Evolutionary conservation across 2,113 vertebrate genomes (phyloP).

Genomic region (Daboia siamensis): DNA sequence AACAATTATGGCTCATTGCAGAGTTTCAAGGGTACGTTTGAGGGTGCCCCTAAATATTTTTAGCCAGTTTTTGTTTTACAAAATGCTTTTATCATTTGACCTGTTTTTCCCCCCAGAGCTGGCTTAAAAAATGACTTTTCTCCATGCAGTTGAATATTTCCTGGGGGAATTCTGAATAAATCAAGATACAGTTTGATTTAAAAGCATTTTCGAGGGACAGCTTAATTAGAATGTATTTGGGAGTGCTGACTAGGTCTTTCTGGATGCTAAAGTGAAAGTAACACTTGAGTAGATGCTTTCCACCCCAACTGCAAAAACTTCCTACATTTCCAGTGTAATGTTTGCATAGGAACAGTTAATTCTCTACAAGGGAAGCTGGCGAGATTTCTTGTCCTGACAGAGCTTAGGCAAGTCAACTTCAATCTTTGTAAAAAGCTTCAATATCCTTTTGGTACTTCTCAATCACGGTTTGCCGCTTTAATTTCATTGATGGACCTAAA

Average conservation of each 20-base stretch:
- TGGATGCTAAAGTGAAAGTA: background rate
- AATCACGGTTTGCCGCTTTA: conserved; percentile 73
- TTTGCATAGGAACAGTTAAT: background rate
- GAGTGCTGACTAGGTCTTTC: background rate
- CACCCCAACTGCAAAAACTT: background rate
- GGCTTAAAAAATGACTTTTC: background rate
- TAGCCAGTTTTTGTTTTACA: background rate
- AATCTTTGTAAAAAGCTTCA: conserved; percentile 73
- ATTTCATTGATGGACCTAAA: conserved; percentile 86
- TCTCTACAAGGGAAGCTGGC: background rate
- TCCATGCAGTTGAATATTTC: background rate
- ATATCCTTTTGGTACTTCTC: conserved; percentile 77
- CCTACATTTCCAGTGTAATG: background rate
- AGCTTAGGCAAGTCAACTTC: background rate
- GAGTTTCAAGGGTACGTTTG: background rate
- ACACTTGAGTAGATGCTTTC: no score
- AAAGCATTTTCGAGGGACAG: background rate
- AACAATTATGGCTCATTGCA: background rate
- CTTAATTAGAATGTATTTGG: background rate
- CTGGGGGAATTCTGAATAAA: background rate
- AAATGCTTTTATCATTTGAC: background rate
- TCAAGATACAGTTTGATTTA: conserved; percentile 3
- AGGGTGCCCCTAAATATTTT: background rate
- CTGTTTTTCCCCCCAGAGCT: background rate
- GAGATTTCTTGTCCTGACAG: background rate